phyloP scores from a whole-genome alignment of 2,888 invertebrate species.

The Beris morrisii region DNA sequence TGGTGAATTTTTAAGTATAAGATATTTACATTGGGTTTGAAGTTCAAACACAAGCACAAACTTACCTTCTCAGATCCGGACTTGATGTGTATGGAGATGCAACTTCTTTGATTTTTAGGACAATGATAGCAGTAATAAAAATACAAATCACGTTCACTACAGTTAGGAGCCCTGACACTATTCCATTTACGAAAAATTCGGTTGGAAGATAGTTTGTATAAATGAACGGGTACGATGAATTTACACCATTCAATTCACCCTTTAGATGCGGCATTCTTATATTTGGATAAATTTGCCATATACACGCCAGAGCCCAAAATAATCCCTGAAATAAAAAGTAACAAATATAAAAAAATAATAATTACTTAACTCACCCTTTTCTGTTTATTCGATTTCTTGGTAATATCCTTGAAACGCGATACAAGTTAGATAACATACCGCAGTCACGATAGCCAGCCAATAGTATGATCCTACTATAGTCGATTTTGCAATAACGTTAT shows the following conservation, averaged over 20 bases:
- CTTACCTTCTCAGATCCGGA: slow-evolving; percentile 66
- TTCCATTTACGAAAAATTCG: slow-evolving; percentile 77
- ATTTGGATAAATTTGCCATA: slow-evolving; percentile 69
- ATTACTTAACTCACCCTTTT: background rate
- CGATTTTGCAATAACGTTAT: no score
- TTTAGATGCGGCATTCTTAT: slow-evolving; percentile 71
- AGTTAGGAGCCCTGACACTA: slow-evolving; percentile 77
- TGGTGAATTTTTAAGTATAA: no score
- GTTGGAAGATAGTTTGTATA: slow-evolving; percentile 75
- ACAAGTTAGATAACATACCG: no score
- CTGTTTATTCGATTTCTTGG: background rate
- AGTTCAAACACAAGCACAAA: slow-evolving; percentile 41
- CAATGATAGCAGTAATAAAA: slow-evolving; percentile 76
- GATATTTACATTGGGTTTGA: no score
- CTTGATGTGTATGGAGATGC: slow-evolving; percentile 78
- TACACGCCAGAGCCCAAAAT: slow-evolving; percentile 73
- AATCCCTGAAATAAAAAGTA: slow-evolving; percentile 61
- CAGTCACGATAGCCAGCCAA: no score
- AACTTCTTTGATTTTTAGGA: slow-evolving; percentile 83
- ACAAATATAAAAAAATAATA: background rate
- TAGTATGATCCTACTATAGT: no score
- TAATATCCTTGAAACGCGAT: no score
- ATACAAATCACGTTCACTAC: slow-evolving; percentile 83
- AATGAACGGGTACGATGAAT: slow-evolving; percentile 65
- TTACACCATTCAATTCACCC: slow-evolving; percentile 66